These are phyloP conservation scores for Pseudochromis fuscus DNA, from an alignment of 2,797 vertebrate genomes.

Conservation along the genomic window DNA sequence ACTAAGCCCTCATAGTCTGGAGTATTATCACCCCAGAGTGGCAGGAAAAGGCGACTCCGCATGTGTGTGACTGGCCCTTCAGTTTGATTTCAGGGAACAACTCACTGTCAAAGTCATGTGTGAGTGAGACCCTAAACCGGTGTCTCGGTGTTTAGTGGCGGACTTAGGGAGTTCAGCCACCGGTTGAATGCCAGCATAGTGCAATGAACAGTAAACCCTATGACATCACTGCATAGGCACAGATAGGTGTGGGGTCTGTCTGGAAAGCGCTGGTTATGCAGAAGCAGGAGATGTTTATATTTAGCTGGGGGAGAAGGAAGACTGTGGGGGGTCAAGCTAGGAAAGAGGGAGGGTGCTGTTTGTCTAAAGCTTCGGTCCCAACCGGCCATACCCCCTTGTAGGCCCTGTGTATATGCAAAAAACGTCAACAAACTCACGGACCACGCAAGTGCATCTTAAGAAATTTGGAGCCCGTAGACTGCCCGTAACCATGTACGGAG, in stretches of 20 bases:
- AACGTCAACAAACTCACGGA: too few species aligned
- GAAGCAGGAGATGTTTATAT: conserved; percentile 69
- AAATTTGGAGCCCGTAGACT: too few species aligned
- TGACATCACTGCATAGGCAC: conserved; percentile 48
- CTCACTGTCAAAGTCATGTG: not conserved
- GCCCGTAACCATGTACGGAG: too few species aligned
- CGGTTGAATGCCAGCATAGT: conserved; percentile 14
- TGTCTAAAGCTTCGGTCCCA: too few species aligned
- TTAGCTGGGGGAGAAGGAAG: conserved; percentile 68
- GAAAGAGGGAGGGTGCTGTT: conserved; percentile 39
- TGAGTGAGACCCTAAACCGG: conserved; percentile 8
- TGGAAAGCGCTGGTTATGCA: conserved; percentile 37
- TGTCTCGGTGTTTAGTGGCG: conserved; percentile 7
- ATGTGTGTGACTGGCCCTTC: conserved; percentile 1
- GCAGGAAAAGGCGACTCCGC: conserved; percentile 36
- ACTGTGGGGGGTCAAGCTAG: conserved; percentile 26
- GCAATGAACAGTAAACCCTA: conserved; percentile 4
- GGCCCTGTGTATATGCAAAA: too few species aligned
- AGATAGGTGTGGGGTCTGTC: conserved; percentile 32
- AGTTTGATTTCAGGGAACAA: conserved; percentile 20
- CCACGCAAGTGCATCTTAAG: too few species aligned
- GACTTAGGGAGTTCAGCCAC: not conserved
- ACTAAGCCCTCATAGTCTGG: conserved; percentile 58
- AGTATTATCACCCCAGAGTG: conserved; percentile 61
- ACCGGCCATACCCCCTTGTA: too few species aligned